A percentile compares a stretch with the other conserved stretches of the same genome.
Evolutionary conservation across 2,113 vertebrate genomes (phyloP).

Genomic region (Rhinoderma darwinii): DNA sequence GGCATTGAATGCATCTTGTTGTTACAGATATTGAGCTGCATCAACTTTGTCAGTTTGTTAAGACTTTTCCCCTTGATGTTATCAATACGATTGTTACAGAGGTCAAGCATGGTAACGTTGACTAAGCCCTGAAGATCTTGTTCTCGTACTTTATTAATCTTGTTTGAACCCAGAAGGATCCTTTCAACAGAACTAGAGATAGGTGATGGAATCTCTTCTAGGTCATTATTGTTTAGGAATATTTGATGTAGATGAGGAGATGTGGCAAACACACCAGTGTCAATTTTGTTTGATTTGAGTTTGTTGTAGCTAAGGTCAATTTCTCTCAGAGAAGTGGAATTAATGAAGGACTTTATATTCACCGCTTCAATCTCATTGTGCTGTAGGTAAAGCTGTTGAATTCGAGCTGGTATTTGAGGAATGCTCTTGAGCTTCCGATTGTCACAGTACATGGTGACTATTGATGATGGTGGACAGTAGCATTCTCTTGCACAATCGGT

Average conservation of each 20-base stretch:
- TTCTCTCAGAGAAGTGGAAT: slow-evolving; percentile 76
- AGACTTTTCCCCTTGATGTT: slow-evolving; percentile 73
- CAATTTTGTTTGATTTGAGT: slow-evolving; percentile 75
- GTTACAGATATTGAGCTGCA: slow-evolving; percentile 78
- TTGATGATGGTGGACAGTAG: slow-evolving; percentile 76
- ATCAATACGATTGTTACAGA: slow-evolving; percentile 75
- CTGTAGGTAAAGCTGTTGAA: slow-evolving; percentile 80
- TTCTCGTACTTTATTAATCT: slow-evolving; percentile 71
- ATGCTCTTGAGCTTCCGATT: slow-evolving; percentile 76
- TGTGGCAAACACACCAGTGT: slow-evolving; percentile 74
- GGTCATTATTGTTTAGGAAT: slow-evolving; percentile 77
- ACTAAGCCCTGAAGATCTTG: slow-evolving; percentile 68
- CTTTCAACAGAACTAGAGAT: slow-evolving; percentile 78
- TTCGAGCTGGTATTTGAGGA: slow-evolving; percentile 74
- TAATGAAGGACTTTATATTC: slow-evolving; percentile 72
- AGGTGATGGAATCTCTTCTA: slow-evolving; percentile 77
- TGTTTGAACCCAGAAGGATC: slow-evolving; percentile 77
- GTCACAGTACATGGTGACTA: slow-evolving; percentile 80
- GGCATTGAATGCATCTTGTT: slow-evolving; percentile 79
- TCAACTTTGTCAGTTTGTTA: slow-evolving; percentile 74
- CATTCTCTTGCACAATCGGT: slow-evolving; percentile 76
- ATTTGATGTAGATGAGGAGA: slow-evolving; percentile 74
- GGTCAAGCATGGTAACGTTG: slow-evolving; percentile 80
- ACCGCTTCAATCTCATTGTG: slow-evolving; percentile 79
- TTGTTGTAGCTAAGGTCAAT: slow-evolving; percentile 82